phyloP scores from a whole-genome alignment of 30 jellyfish, hydroid and myxozoan genomes.

The Sanderia malayensis region DNA sequence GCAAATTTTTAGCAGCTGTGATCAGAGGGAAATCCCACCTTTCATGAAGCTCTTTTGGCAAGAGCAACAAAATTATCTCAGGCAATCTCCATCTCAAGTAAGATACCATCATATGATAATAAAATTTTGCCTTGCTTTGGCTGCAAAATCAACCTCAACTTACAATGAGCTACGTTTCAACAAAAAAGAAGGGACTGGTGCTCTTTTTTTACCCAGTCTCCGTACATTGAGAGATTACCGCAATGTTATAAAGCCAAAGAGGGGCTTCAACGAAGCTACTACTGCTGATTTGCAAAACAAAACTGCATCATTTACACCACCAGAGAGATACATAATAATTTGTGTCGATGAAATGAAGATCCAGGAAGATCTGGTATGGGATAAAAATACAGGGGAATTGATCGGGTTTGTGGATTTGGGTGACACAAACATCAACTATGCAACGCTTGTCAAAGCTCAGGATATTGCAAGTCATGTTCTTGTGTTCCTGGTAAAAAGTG shows the following conservation, averaged over 20 bases:
- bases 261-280: slow-evolving; percentile 43
- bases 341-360: slow-evolving; percentile 72
- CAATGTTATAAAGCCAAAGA: slow-evolving; percentile 12
- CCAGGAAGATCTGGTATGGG: slow-evolving; percentile 68
- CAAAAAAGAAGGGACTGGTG: slow-evolving; percentile 16
- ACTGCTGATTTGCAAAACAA: slow-evolving; percentile 30
- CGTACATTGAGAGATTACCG: slow-evolving; percentile 48
- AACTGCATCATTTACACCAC: slow-evolving; percentile 19
- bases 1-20: slow-evolving; percentile 3
- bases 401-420: slow-evolving; percentile 61
- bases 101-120: slow-evolving; percentile 33
- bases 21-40: slow-evolving; percentile 5
- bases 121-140: slow-evolving; percentile 25
- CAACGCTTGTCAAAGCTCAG: slow-evolving; percentile 2
- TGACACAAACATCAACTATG: slow-evolving; percentile 2
- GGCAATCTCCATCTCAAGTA: slow-evolving; percentile 2
- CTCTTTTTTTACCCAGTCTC: slow-evolving; percentile 49
- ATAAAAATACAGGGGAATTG: slow-evolving; percentile 60
- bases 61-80: background rate
- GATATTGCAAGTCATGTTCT: too few species aligned
- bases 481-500: too few species aligned
- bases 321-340: slow-evolving; percentile 34
- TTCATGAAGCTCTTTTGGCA: background rate
- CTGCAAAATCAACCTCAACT: slow-evolving; percentile 35
- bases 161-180: slow-evolving; percentile 17